Evolutionary conservation across 2,113 vertebrate species (phyloP).

Genomic region (Chiloscyllium plagiosum): DNA sequence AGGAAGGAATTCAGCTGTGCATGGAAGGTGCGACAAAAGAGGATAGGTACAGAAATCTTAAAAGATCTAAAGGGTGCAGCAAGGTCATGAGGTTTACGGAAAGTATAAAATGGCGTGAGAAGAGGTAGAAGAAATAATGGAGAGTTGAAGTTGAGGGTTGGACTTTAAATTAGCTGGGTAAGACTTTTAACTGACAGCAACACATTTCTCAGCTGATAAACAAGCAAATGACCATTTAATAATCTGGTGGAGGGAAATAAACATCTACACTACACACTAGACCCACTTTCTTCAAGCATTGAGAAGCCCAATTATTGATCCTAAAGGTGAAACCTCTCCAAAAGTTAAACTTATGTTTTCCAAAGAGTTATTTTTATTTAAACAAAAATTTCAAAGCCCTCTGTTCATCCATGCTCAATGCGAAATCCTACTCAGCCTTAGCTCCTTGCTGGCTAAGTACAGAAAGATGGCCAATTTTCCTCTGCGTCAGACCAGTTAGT

Average conservation of each 20-base stretch:
- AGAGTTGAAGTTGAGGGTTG: background rate
- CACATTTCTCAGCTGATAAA: background rate
- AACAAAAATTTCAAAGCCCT: background rate
- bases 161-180: background rate
- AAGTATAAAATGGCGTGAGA: background rate
- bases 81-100: background rate
- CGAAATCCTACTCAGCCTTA: background rate
- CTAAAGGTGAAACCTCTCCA: background rate
- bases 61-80: background rate
- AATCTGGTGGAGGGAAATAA: background rate
- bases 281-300: background rate
- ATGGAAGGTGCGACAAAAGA: background rate
- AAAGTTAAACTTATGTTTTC: background rate
- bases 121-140: background rate
- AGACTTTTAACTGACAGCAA: background rate
- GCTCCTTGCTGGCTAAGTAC: background rate
- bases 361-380: background rate
- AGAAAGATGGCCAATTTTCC: background rate
- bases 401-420: background rate
- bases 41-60: background rate
- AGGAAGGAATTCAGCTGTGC: background rate
- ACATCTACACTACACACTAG: background rate
- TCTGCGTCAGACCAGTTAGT: background rate
- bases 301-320: background rate
- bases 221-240: background rate